These are phyloP conservation scores for Saturnia pavonia DNA, from an alignment of 2,888 invertebrate species.

Conservation along the genomic window DNA sequence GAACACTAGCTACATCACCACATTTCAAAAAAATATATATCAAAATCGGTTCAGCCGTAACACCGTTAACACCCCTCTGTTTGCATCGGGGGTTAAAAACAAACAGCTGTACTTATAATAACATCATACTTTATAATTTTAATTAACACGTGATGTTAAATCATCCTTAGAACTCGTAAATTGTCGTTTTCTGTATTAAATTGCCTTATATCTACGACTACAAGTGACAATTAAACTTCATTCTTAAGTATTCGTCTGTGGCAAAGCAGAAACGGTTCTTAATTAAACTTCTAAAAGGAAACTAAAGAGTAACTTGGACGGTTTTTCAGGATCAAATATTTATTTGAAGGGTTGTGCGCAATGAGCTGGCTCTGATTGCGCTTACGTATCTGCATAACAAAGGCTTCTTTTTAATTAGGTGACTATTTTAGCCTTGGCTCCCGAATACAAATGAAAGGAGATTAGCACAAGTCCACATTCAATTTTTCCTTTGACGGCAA, in stretches of 20 bases:
- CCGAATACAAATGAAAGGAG: slow-evolving; percentile 68
- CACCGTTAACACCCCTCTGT: too few species aligned
- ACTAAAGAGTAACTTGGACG: slow-evolving; percentile 35
- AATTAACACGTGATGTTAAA: too few species aligned
- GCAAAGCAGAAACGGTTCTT: slow-evolving; percentile 33
- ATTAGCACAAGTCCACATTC: slow-evolving; percentile 52
- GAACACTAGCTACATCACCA: too few species aligned
- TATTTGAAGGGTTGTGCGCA: slow-evolving; percentile 56
- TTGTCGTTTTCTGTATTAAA: too few species aligned
- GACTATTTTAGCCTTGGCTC: slow-evolving; percentile 58
- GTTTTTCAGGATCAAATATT: slow-evolving; percentile 44
- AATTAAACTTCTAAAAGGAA: slow-evolving; percentile 49
- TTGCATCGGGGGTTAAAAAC: too few species aligned
- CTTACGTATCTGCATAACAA: slow-evolving; percentile 68
- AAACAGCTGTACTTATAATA: too few species aligned
- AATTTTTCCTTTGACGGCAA: slow-evolving; percentile 53
- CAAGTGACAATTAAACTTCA: slow-evolving; percentile 20
- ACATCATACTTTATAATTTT: too few species aligned
- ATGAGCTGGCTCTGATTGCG: slow-evolving; percentile 57
- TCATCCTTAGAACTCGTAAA: too few species aligned
- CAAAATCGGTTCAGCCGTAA: too few species aligned
- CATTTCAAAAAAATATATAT: too few species aligned
- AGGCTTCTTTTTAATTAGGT: slow-evolving; percentile 72
- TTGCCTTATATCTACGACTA: background rate
- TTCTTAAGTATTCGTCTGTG: slow-evolving; percentile 41